Evolutionary conservation across 2,113 vertebrate species (phyloP).

Genomic region (Mus pahari): DNA sequence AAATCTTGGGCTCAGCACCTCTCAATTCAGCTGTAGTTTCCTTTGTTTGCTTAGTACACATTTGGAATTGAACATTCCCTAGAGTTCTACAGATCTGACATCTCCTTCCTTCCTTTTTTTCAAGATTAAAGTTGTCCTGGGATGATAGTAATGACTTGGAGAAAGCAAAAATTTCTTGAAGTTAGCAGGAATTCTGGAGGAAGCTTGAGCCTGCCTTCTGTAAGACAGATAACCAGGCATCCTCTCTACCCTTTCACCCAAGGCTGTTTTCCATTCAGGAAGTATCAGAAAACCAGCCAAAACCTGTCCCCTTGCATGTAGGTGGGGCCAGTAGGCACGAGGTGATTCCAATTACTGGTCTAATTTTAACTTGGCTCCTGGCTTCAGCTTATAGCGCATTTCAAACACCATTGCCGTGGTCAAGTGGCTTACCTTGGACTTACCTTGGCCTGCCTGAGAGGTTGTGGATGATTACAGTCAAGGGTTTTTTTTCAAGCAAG

Average conservation of each 20-base stretch:
- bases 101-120: conserved; percentile 85
- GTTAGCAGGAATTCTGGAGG: conserved; percentile 80
- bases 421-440: conserved; percentile 60
- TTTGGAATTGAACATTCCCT: conserved; percentile 68
- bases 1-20: conserved; percentile 66
- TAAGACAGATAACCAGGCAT: conserved; percentile 66
- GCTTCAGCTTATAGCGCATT: conserved; percentile 74
- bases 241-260: conserved; percentile 78
- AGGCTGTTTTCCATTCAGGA: conserved; percentile 73
- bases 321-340: conserved; percentile 25
- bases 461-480: conserved; percentile 70
- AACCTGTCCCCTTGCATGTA: conserved; percentile 47
- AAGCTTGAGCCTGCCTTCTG: conserved; percentile 79
- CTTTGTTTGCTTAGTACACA: conserved; percentile 77
- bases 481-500: conserved; percentile 70
- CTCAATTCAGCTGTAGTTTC: conserved; percentile 66
- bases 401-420: conserved; percentile 56
- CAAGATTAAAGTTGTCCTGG: conserved; percentile 63
- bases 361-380: conserved; percentile 77
- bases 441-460: conserved; percentile 53
- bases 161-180: conserved; percentile 78
- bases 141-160: conserved; percentile 76
- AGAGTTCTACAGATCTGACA: conserved; percentile 79
- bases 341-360: conserved; percentile 72
- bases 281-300: conserved; percentile 73